Percentiles rank a stretch among this genome's conserved stretches.
phyloP scores from a whole-genome alignment of 2,113 vertebrate genomes.

The Paradoxurus hermaphroditus region DNA sequence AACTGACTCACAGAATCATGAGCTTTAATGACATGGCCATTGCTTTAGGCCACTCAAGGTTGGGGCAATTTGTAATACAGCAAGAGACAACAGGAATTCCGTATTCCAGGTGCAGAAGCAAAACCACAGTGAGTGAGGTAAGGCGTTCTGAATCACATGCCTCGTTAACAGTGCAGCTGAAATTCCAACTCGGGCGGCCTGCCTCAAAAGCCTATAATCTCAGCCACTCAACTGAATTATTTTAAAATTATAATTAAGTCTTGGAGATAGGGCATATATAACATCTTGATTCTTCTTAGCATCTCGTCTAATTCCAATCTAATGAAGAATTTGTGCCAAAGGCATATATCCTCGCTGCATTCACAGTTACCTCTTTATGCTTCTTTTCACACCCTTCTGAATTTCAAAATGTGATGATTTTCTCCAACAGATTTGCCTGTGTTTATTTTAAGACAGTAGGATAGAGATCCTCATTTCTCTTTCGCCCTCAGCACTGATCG shows the following conservation, averaged over 20 bases:
- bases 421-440: slow-evolving; percentile 12
- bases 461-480: slow-evolving; percentile 17
- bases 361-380: slow-evolving; percentile 1
- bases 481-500: slow-evolving; percentile 34
- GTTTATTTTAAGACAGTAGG: slow-evolving; percentile 41
- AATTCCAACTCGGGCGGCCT: neutral
- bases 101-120: neutral
- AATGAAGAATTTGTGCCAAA: slow-evolving; percentile 56
- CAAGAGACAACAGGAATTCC: neutral
- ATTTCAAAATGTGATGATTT: slow-evolving; percentile 59
- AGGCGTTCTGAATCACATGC: neutral
- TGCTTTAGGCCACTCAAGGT: neutral
- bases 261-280: neutral
- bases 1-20: neutral
- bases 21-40: neutral
- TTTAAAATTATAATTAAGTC: slow-evolving; percentile 66
- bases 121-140: neutral
- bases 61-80: neutral
- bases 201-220: slow-evolving; percentile 43
- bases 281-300: slow-evolving; percentile 44
- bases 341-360: neutral
- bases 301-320: slow-evolving; percentile 54
- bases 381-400: slow-evolving; percentile 39
- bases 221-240: slow-evolving; percentile 36
- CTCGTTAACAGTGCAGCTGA: slow-evolving; percentile 26